A percentile compares a stretch with the other conserved stretches of the same genome.
Evolutionary conservation across 2,888 invertebrate genomes (phyloP).

Genomic region (Temnothorax unifasciatus): DNA sequence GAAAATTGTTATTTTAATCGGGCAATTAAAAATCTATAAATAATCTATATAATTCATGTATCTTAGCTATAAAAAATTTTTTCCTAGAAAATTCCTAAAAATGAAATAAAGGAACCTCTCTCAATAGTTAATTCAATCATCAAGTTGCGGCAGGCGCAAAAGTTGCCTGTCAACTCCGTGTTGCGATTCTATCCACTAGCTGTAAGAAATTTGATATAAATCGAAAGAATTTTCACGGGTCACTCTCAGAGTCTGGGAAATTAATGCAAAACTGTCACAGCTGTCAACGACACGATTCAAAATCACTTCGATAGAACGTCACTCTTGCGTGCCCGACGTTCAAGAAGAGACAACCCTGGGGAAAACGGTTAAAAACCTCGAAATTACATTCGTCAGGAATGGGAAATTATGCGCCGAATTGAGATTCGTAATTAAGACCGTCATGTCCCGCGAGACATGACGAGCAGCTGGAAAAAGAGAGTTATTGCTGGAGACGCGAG

Average conservation of each 20-base stretch:
- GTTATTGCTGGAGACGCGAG: not conserved
- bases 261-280: slow-evolving; percentile 25
- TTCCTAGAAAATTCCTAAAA: not conserved
- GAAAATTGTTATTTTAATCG: not conserved
- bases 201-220: not conserved
- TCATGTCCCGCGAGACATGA: slow-evolving; percentile 19
- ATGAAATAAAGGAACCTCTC: not conserved
- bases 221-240: slow-evolving; percentile 6
- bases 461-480: slow-evolving; percentile 26
- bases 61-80: not conserved
- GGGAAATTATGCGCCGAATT: slow-evolving; percentile 52
- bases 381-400: slow-evolving; percentile 55
- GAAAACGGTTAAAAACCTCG: slow-evolving; percentile 50
- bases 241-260: slow-evolving; percentile 5
- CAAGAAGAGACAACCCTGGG: slow-evolving; percentile 37
- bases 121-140: not conserved
- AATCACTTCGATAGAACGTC: slow-evolving; percentile 29
- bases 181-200: not conserved
- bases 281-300: slow-evolving; percentile 46
- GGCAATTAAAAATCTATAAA: not conserved
- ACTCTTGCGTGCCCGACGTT: slow-evolving; percentile 5
- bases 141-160: not conserved
- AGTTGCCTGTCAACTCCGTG: not conserved
- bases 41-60: not conserved
- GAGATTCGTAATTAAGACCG: slow-evolving; percentile 54